Evolutionary conservation across 2,113 vertebrate species (phyloP), one percentile per base, ranked within the genome.

Genomic region (Mirza zaza): DNA sequence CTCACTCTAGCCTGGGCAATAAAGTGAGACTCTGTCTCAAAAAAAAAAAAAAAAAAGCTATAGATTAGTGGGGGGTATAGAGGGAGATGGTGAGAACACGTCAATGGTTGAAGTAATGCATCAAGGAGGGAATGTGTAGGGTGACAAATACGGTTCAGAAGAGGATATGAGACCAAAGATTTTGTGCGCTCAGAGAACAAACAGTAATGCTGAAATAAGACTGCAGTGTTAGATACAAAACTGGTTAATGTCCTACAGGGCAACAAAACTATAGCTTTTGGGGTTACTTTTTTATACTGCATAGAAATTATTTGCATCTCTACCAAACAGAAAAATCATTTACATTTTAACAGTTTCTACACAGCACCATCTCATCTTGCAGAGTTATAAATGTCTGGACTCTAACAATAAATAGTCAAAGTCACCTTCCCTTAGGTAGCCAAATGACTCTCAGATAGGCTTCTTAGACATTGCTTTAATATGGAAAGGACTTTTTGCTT

Each of bases 341-440:
- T 97, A 83, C 68, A 94, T 97, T 87, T 96, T 87, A 92, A 94
- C 68, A 68, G 82, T 80, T 50, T 92, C 80, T 67, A 67, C n/a
- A 42, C 14, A 65, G 55, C 34, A 36, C 21, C 25, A 13, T 80
- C 88, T 93, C 91, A 87, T 76, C 93, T 95, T 93, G 95, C 65
- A 81, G 29, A 57, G 23, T 50, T 83, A 48, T n/a, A 57, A 92
- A 79, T 59, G 11, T 73, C 67, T 87, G 63, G 39, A 27, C 48
- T 86, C 70, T 70, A 65, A 52, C 45, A 88, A 61, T 45, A 90
- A 87, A 67, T 5, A 79, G 13, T 88, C 80, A 81, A 81, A 85
- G 8, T 85, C 87, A n/a, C 52, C 32, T 71, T 94, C 48, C 57
- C 76, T n/a, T 20, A 6, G n/a, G 73, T n/a, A 93, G 20, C 77